These are phyloP conservation scores for Sitobion miscanthi DNA, from an alignment of 1,140 invertebrate species.

Conservation along the genomic window DNA sequence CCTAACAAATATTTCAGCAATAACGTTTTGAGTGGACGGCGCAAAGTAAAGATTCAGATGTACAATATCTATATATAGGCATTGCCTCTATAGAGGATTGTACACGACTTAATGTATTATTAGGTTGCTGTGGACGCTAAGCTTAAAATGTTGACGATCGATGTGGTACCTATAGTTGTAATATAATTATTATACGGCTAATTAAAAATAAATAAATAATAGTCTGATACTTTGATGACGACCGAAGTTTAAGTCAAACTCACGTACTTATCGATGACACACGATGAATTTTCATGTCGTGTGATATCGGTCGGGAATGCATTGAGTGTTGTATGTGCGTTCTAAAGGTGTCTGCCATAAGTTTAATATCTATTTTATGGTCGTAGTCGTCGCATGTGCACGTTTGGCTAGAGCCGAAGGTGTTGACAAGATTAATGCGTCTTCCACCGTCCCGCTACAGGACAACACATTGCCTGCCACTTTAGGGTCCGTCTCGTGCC, in stretches of 20 bases:
- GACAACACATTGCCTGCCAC: not conserved
- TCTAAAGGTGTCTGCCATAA: not conserved
- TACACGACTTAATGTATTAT: no score
- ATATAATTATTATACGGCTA: not conserved
- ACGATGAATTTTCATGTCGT: not conserved
- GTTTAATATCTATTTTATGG: constrained; percentile 35
- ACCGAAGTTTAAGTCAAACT: not conserved
- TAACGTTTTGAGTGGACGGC: not conserved
- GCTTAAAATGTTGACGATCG: not conserved
- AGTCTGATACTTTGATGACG: no score
- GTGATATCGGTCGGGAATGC: not conserved
- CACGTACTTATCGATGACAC: not conserved
- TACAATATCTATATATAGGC: no score
- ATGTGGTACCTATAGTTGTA: not conserved
- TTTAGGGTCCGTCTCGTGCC: not conserved
- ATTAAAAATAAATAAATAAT: not conserved
- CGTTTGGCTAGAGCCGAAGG: not conserved
- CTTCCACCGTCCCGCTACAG: not conserved
- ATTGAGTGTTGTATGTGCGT: no score
- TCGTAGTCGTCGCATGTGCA: not conserved
- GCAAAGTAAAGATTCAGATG: no score
- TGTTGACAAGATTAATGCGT: constrained; percentile 45
- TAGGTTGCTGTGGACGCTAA: no score
- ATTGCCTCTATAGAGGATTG: no score
- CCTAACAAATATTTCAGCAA: not conserved